Evolutionary conservation across 2,113 vertebrate species (phyloP), one percentile per base, ranked within the genome.

Genomic region (Eurystomus gularis): DNA sequence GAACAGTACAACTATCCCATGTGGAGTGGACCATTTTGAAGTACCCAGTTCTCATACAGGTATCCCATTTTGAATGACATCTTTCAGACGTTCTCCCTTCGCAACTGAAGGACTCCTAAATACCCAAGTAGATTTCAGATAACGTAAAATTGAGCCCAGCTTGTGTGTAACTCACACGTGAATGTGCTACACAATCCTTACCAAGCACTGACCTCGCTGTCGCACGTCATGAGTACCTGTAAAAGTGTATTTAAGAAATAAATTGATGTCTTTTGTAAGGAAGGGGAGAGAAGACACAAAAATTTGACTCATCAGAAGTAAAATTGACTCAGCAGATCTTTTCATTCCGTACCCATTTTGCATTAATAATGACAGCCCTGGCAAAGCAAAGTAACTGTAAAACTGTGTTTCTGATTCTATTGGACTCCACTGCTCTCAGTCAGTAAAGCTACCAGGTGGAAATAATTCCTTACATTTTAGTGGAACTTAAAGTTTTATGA

Each of bases 151-250:
- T n/a, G n/a, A n/a, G n/a, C 10, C 44, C 6, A 1, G 13, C 7
- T 70, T 1, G 0, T 9, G 21, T 28, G 12, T 48, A n/a, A 80
- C 2, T 0, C 6, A 2, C 23, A 51, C 4, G 1, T 21, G 8
- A 57, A 35, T 14, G n/a, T 70, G 3, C 35, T 28, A 9, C 10
- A 5, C 23, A 19, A 3, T 26, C 55, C 44, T 61, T 52, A 42
- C 33, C 33, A 35, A 52, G 64, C 40, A 57, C 31, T 72, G 73
- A 40, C 60, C 26, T 87, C 39, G 16, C 37, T n/a, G 1, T 33
- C 20, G 81, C 44, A 35, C 21, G 2, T n/a, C 75, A 17, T 28
- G 13, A 70, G 35, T 42, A 31, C 29, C 18, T 73, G 17, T 54
- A n/a, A 31, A 86, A 76, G 37, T 25, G 8, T 48, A 24, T n/a